phyloP scores from a whole-genome alignment of 2,113 vertebrate genomes.

The Bucco capensis region DNA sequence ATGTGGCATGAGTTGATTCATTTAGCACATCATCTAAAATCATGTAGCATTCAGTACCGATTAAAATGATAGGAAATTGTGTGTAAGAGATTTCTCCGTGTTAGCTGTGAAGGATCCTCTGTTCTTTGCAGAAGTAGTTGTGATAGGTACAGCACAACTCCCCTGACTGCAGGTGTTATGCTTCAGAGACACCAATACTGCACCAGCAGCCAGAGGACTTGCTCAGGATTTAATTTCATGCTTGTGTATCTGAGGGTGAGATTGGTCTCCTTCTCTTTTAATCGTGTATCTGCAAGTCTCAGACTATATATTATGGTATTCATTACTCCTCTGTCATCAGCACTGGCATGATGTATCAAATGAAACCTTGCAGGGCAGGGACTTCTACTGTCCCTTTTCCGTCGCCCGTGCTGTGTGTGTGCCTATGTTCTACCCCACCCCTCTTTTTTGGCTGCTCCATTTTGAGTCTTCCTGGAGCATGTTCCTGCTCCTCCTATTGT shows the following conservation, averaged over 20 bases:
- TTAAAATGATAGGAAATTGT: conserved; percentile 61
- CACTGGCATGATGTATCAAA: background rate
- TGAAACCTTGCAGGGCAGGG: background rate
- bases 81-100: conserved; percentile 11
- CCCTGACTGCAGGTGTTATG: accelerated
- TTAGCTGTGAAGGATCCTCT: conserved; percentile 41
- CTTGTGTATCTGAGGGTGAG: background rate
- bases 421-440: background rate
- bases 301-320: background rate
- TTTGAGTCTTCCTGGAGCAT: background rate
- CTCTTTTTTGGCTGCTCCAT: background rate
- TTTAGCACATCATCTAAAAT: conserved; percentile 68
- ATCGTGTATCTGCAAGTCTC: background rate
- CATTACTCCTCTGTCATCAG: background rate
- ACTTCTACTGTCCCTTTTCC: background rate
- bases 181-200: accelerated
- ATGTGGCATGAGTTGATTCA: conserved; percentile 63
- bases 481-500: background rate
- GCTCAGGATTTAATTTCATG: background rate
- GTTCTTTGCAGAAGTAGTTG: conserved; percentile 3
- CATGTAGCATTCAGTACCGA: conserved; percentile 60
- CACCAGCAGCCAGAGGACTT: background rate
- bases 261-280: background rate
- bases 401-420: too few species aligned
- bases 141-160: background rate